A percentile compares a stretch with the other conserved stretches of the same genome.
Conservation (phyloP, 2,888 invertebrate species). For the Gymnosoma rotundatum region DNA sequence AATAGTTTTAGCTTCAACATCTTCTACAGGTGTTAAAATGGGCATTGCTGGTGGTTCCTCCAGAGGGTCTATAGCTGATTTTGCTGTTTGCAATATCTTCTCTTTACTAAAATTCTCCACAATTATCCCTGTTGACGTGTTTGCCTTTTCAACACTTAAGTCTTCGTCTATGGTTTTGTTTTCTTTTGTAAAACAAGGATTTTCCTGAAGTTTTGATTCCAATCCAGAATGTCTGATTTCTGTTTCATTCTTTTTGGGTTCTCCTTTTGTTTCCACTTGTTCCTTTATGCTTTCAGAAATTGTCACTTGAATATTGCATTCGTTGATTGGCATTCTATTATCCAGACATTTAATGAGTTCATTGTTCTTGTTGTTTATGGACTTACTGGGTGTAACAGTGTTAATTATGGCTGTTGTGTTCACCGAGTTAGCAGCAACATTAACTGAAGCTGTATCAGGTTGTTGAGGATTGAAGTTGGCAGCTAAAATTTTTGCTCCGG, state of each 20-base stretch:
- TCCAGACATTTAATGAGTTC: conserved; percentile 43
- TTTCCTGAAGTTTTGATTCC: conserved; percentile 8
- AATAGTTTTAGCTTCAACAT: conserved; percentile 18
- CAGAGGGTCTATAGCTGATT: background rate
- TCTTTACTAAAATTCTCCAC: background rate
- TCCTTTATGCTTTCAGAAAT: conserved; percentile 10
- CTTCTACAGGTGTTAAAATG: background rate
- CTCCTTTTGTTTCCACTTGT: background rate
- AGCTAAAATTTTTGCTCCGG: conserved; percentile 1
- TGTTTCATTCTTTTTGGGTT: conserved; percentile 3
- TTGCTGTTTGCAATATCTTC: background rate
- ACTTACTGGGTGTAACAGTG: background rate
- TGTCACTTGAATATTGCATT: background rate
- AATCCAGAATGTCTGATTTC: conserved; percentile 5
- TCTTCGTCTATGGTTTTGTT: background rate
- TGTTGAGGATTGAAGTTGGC: background rate
- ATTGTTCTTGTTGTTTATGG: conserved; percentile 14
- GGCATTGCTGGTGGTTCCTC: background rate
- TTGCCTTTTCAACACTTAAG: background rate
- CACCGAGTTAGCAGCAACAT: background rate
- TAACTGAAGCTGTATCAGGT: background rate
- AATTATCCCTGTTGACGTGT: background rate
- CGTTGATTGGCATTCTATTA: conserved; percentile 38
- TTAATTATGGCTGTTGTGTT: background rate
- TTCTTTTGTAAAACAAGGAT: background rate